Conservation (phyloP, 35 echinoderm and acorn worm genomes). For the Hemicentrotus pulcherrimus region DNA sequence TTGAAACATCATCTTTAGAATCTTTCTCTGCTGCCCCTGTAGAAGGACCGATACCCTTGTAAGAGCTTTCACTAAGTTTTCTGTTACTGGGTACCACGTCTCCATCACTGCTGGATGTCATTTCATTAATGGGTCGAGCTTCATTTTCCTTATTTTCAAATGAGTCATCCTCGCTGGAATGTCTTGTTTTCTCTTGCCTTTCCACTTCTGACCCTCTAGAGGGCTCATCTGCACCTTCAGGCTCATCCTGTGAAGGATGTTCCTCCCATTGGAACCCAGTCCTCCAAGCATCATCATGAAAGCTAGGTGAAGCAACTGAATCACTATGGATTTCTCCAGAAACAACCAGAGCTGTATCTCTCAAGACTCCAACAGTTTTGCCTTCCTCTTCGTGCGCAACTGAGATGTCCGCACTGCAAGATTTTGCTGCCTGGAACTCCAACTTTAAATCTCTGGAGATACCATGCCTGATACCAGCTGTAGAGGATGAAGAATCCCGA, state of each 20-base stretch:
- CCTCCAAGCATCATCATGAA: background rate
- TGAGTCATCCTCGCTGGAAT: background rate
- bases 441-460: background rate
- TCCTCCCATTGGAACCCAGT: background rate
- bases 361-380: background rate
- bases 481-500: background rate
- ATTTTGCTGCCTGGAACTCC: background rate
- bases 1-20: background rate
- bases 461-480: background rate
- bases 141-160: background rate
- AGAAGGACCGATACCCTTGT: background rate
- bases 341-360: background rate
- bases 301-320: background rate
- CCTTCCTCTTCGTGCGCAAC: background rate
- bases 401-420: background rate
- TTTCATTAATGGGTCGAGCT: background rate
- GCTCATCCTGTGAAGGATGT: background rate
- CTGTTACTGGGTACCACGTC: background rate
- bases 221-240: background rate
- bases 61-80: background rate
- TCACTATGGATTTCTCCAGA: background rate
- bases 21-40: background rate
- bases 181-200: background rate
- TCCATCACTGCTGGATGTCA: background rate
- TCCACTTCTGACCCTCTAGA: background rate